These are phyloP conservation scores for Desmodus rotundus DNA, from an alignment of 2,113 vertebrate species.

Conservation along the genomic window DNA sequence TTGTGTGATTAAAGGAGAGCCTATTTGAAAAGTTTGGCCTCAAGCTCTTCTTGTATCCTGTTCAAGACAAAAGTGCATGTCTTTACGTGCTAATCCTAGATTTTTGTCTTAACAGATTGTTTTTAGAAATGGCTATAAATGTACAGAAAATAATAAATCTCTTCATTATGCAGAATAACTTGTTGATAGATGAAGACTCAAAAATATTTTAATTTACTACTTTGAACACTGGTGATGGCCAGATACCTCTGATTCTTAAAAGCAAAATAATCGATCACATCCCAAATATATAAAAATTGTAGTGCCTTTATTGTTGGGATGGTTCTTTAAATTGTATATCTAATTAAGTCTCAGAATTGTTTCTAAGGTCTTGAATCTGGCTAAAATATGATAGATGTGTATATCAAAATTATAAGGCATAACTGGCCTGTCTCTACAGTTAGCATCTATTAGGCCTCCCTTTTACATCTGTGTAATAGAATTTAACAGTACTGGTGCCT, in stretches of 20 bases:
- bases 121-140: slow-evolving; percentile 33
- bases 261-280: background rate
- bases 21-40: slow-evolving; percentile 9
- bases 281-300: slow-evolving; percentile 33
- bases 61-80: background rate
- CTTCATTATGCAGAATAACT: slow-evolving; percentile 25
- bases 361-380: slow-evolving; percentile 19
- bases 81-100: background rate
- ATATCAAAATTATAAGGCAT: background rate
- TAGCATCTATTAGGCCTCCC: background rate
- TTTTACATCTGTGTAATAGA: slow-evolving; percentile 9
- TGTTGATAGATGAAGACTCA: slow-evolving; percentile 27
- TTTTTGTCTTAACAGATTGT: slow-evolving; percentile 20
- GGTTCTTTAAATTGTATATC: slow-evolving; percentile 35
- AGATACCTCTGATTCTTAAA: slow-evolving; percentile 30
- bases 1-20: background rate
- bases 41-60: background rate
- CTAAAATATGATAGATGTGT: background rate
- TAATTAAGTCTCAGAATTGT: slow-evolving; percentile 19
- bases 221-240: background rate
- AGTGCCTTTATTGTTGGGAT: slow-evolving; percentile 50
- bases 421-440: background rate
- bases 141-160: slow-evolving; percentile 1
- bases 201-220: slow-evolving; percentile 13
- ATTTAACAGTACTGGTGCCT: slow-evolving; percentile 29